A percentile compares a stretch with the other conserved stretches of the same genome.
Conservation (phyloP, 2,797 vertebrate genomes). For the Enteromius thamalakanensis region DNA sequence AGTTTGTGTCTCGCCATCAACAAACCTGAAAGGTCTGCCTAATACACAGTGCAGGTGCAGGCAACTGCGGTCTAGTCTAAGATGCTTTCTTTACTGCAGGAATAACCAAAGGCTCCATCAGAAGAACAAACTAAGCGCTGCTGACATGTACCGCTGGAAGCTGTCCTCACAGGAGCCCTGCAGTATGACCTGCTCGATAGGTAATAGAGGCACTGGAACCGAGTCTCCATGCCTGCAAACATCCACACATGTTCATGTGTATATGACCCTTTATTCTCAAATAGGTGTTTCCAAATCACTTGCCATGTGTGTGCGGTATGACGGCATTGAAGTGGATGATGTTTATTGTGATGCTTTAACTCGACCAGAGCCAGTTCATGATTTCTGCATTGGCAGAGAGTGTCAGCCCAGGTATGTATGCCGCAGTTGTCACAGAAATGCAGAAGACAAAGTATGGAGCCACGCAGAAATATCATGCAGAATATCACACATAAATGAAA, state of each 20-base stretch:
- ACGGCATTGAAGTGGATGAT: conserved; percentile 94
- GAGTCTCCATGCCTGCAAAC: neutral
- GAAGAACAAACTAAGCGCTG: conserved; percentile 92
- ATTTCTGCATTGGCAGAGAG: conserved; percentile 95
- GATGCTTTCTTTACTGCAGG: conserved; percentile 71
- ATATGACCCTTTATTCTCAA: conserved; percentile 22
- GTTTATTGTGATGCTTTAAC: conserved; percentile 93
- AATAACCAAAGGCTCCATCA: conserved; percentile 86
- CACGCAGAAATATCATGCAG: neutral
- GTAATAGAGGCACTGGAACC: conserved; percentile 66
- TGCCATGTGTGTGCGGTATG: conserved; percentile 93
- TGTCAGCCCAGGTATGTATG: conserved; percentile 90
- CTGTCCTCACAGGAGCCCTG: conserved; percentile 97
- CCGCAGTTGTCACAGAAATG: neutral
- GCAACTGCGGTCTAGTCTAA: conserved; percentile 3
- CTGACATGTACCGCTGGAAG: conserved; percentile 99
- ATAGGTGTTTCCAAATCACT: conserved; percentile 91
- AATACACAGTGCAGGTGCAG: conserved; percentile 31
- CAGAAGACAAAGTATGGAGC: neutral
- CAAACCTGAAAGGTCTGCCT: conserved; percentile 35
- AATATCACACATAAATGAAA: neutral
- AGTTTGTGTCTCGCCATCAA: conserved; percentile 32
- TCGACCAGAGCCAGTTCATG: conserved; percentile 92
- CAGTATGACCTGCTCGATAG: conserved; percentile 96
- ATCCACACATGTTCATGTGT: conserved; percentile 12